Percentiles rank a stretch among this genome's conserved stretches.
These are phyloP conservation scores for Phrynosoma blainvillii DNA, from an alignment of 2,113 vertebrate species.

Conservation along the genomic window DNA sequence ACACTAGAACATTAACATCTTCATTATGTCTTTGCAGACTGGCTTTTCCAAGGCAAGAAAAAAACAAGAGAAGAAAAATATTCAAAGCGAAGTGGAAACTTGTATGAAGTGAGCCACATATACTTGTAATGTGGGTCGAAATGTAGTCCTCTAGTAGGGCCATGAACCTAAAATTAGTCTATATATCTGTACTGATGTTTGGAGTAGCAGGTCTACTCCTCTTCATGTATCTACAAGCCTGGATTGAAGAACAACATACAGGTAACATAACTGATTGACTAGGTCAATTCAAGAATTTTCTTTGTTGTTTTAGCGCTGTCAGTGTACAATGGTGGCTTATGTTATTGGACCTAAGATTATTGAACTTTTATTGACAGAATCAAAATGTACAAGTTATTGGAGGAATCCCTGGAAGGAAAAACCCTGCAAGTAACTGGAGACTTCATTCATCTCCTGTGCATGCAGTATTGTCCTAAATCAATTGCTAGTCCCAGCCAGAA, in stretches of 20 bases:
- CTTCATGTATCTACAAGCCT: slow-evolving; percentile 77
- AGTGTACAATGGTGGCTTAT: not conserved
- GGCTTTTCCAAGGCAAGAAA: slow-evolving; percentile 15
- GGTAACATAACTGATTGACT: slow-evolving; percentile 54
- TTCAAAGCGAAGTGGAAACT: slow-evolving; percentile 9
- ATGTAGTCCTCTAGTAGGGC: slow-evolving; percentile 61
- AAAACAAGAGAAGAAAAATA: not conserved
- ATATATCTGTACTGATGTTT: slow-evolving; percentile 76
- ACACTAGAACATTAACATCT: not conserved
- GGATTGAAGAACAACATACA: slow-evolving; percentile 74
- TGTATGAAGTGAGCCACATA: slow-evolving; percentile 44
- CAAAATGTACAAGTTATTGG: no score
- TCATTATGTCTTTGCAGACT: slow-evolving; percentile 62
- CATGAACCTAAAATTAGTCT: slow-evolving; percentile 79
- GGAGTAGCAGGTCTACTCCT: slow-evolving; percentile 78
- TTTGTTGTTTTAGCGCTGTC: not conserved
- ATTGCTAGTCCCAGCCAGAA: no score
- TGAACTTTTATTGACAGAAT: not conserved
- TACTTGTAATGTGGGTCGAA: slow-evolving; percentile 58
- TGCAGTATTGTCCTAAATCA: no score
- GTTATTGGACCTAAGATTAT: not conserved
- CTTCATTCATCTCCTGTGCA: no score
- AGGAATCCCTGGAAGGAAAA: no score
- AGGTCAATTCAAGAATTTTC: rapidly evolving
- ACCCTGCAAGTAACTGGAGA: no score